Percentiles rank a stretch among this genome's conserved stretches.
Conservation (phyloP, 2,888 invertebrate genomes). For the Synergus laeviventris region DNA sequence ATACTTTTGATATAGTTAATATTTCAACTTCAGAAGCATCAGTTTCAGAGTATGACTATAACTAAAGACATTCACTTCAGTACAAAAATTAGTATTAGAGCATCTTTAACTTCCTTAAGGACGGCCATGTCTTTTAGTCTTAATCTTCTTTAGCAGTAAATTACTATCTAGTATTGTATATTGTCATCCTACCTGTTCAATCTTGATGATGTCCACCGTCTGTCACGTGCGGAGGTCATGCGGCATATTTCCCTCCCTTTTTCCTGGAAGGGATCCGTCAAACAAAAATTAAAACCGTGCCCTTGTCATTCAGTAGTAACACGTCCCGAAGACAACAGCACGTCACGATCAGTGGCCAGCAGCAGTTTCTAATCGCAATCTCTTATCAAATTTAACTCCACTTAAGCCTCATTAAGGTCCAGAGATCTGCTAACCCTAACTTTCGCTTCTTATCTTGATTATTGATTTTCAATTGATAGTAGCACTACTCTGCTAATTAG, state of each 20-base stretch:
- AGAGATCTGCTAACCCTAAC: not conserved
- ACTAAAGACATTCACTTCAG: too few relatives aligned
- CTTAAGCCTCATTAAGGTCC: not conserved
- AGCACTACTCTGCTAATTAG: not conserved
- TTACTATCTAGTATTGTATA: not conserved
- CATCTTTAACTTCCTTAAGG: too few relatives aligned
- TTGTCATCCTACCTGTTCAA: constrained; percentile 12
- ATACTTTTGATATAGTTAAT: not conserved
- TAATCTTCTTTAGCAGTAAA: not conserved
- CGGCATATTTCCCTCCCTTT: constrained; percentile 31
- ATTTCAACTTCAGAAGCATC: too few relatives aligned
- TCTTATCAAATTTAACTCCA: not conserved
- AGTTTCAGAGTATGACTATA: too few relatives aligned
- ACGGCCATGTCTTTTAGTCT: too few relatives aligned
- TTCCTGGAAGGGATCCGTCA: not conserved
- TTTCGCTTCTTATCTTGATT: not conserved
- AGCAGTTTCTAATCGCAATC: not conserved
- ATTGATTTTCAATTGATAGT: constrained; percentile 2
- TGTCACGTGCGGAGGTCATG: constrained; percentile 42
- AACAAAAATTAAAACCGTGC: not conserved
- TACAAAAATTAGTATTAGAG: too few relatives aligned
- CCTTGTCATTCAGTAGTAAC: not conserved
- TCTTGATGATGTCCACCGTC: constrained; percentile 39
- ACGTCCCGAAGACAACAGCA: not conserved
- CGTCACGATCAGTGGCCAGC: not conserved